Evolutionary conservation across 2,888 invertebrate species (phyloP).

Genomic region (Leucoma salicis): DNA sequence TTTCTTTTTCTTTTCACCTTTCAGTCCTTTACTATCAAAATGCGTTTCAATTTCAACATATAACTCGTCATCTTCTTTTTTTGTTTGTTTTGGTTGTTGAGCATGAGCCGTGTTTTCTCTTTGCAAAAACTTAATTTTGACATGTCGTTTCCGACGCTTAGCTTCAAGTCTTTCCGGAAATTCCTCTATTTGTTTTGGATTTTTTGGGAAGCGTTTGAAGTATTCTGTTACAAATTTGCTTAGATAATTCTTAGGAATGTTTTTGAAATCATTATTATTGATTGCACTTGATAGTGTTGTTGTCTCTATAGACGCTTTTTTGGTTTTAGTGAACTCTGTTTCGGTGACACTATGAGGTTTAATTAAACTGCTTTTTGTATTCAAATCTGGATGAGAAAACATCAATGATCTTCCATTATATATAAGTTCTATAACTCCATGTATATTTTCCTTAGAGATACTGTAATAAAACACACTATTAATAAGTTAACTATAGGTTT

Average conservation of each 20-base stretch:
- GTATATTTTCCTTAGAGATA: slow-evolving; percentile 42
- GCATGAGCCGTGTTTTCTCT: neutral
- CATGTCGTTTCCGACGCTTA: slow-evolving; percentile 57
- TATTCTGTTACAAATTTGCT: slow-evolving; percentile 45
- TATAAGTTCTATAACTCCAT: slow-evolving; percentile 54
- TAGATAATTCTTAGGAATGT: slow-evolving; percentile 32
- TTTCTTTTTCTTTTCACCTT: slow-evolving; percentile 64
- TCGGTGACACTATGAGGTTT: neutral
- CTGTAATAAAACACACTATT: slow-evolving; percentile 35
- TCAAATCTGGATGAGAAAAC: slow-evolving; percentile 26
- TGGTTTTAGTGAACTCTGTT: neutral
- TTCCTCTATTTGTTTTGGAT: slow-evolving; percentile 15
- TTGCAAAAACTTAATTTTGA: slow-evolving; percentile 48
- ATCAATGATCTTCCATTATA: slow-evolving; percentile 59
- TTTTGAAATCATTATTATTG: slow-evolving; percentile 7
- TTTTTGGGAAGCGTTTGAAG: slow-evolving; percentile 33
- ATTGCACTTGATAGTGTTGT: slow-evolving; percentile 1
- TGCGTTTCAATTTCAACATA: slow-evolving; percentile 75
- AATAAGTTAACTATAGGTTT: neutral
- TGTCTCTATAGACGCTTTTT: neutral
- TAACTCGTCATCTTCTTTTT: slow-evolving; percentile 58
- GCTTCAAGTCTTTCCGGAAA: slow-evolving; percentile 14
- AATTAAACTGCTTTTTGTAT: neutral
- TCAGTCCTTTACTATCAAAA: slow-evolving; percentile 62
- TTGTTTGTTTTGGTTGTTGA: slow-evolving; percentile 18